A percentile compares a stretch with the other conserved stretches of the same genome.
These are phyloP conservation scores for Notechis scutatus DNA, from an alignment of 2,113 vertebrate genomes.

Conservation along the genomic window DNA sequence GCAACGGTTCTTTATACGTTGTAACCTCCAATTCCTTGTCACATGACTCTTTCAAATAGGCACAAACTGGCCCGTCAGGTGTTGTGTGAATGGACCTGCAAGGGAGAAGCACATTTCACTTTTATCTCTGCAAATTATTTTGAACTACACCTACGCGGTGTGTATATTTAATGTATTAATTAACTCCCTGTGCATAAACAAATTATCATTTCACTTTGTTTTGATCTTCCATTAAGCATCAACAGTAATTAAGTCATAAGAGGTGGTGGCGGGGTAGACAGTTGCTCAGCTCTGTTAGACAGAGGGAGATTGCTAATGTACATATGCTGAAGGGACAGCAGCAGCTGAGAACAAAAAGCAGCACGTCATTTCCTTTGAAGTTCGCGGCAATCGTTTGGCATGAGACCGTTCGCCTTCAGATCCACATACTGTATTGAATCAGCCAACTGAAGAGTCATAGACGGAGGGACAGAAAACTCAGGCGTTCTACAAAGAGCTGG, in stretches of 20 bases:
- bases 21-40: not conserved
- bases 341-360: constrained; percentile 52
- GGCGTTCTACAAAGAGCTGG: not conserved
- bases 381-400: constrained; percentile 42
- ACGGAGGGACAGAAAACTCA: not conserved
- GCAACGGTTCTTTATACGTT: not conserved
- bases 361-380: constrained; percentile 35
- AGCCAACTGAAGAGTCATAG: constrained; percentile 35
- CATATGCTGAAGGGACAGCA: constrained; percentile 38
- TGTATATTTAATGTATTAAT: constrained; percentile 8
- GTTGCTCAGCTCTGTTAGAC: constrained; percentile 33
- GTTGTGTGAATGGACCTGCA: not conserved
- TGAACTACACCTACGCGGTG: not conserved
- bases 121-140: constrained; percentile 17
- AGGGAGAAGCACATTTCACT: not conserved
- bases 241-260: constrained; percentile 48
- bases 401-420: constrained; percentile 17
- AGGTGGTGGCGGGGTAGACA: not conserved
- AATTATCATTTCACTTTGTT: constrained; percentile 32
- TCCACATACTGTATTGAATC: constrained; percentile 20
- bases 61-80: not conserved
- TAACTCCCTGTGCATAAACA: constrained; percentile 41
- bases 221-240: constrained; percentile 54
- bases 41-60: not conserved
- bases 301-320: constrained; percentile 49